phyloP scores from a whole-genome alignment of 2,797 vertebrate species.

The Stomatorhinus walkeri region DNA sequence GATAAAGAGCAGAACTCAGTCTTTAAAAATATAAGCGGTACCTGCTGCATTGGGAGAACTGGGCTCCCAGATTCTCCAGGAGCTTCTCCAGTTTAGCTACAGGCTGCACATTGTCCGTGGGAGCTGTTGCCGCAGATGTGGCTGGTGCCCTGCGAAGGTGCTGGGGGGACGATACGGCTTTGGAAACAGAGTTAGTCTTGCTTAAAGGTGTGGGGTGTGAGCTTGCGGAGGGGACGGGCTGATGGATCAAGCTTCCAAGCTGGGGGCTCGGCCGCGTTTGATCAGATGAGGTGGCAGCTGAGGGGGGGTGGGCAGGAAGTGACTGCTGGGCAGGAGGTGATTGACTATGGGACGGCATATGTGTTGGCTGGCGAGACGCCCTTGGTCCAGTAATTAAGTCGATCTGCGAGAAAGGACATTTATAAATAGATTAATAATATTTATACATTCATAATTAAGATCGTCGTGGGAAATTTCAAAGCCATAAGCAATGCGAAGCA shows the following conservation, averaged over 20 bases:
- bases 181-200: not conserved
- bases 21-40: conserved; percentile 25
- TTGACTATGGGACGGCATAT: not conserved
- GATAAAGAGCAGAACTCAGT: not conserved
- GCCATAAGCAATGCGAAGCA: not conserved
- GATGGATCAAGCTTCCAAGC: not conserved
- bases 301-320: conserved; percentile 9
- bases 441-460: not conserved
- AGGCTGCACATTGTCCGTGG: conserved; percentile 41
- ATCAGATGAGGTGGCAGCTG: conserved; percentile 11
- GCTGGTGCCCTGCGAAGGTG: conserved; percentile 25
- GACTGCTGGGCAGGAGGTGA: not conserved
- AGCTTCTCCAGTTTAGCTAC: conserved; percentile 76
- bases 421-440: not conserved
- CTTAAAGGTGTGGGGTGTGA: not conserved
- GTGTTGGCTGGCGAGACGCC: not conserved
- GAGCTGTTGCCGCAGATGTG: conserved; percentile 1
- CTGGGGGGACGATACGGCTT: not conserved
- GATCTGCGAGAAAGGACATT: not conserved
- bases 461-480: not conserved
- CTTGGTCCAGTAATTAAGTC: not conserved
- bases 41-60: conserved; percentile 81
- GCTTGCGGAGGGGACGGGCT: not conserved
- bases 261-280: conserved; percentile 17
- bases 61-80: conserved; percentile 71